Evolutionary conservation across 2,113 vertebrate genomes (phyloP).

Genomic region (Catagonus wagneri): DNA sequence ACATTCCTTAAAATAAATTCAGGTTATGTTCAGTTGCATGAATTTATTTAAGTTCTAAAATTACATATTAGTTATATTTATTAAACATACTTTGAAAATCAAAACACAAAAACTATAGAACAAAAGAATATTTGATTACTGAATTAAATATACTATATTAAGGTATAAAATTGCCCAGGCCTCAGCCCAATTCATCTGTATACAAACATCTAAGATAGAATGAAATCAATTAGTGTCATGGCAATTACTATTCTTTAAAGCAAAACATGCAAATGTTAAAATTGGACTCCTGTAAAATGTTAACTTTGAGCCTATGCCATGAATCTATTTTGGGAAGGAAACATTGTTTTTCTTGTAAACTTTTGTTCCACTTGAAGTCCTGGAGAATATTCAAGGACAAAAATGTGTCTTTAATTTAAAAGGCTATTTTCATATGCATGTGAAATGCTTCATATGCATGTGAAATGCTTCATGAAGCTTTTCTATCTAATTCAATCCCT

Average conservation of each 20-base stretch:
- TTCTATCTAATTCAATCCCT: conserved; percentile 50
- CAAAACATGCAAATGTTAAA: conserved; percentile 29
- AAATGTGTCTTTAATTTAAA: conserved; percentile 67
- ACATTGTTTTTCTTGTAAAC: conserved; percentile 63
- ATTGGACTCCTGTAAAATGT: conserved; percentile 30
- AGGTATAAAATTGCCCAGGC: not conserved
- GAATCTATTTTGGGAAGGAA: conserved; percentile 60
- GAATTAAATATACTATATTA: not conserved
- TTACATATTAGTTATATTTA: not conserved
- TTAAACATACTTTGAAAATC: not conserved
- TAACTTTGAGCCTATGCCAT: conserved; percentile 28
- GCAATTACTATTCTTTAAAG: not conserved
- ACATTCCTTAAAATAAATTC: conserved; percentile 43
- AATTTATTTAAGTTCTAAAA: conserved; percentile 40
- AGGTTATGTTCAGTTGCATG: not conserved
- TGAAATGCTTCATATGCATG: conserved; percentile 48
- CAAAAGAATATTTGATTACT: not conserved
- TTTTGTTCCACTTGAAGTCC: conserved; percentile 70
- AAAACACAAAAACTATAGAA: not conserved
- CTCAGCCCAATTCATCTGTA: not conserved
- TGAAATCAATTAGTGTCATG: not conserved
- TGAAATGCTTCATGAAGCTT: conserved; percentile 45
- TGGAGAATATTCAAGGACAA: conserved; percentile 66
- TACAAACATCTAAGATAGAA: not conserved
- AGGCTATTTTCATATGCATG: conserved; percentile 41